These are phyloP conservation scores for Rhyacichthys aspro DNA, from an alignment of 2,797 vertebrate species.

Conservation along the genomic window DNA sequence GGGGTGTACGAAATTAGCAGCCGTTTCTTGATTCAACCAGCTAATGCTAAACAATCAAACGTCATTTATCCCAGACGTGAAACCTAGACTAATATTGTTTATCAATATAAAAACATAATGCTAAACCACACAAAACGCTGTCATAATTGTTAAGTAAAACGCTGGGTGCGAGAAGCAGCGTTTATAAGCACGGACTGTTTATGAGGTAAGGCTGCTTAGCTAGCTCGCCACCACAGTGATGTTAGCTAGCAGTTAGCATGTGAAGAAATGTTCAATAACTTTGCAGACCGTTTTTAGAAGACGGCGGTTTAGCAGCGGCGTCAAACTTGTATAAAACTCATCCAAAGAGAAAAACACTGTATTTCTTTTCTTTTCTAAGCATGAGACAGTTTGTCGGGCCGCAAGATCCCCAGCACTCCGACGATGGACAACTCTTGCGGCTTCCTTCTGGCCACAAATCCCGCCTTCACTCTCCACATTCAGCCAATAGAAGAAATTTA, in stretches of 20 bases:
- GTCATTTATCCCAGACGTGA: not conserved
- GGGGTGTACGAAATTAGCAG: not conserved
- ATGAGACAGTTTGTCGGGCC: constrained; percentile 59
- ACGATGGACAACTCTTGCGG: constrained; percentile 12
- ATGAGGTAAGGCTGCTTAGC: constrained; percentile 36
- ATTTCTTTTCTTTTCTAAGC: constrained; percentile 23
- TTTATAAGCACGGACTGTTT: constrained; percentile 45
- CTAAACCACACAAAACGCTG: not conserved
- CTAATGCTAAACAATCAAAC: not conserved
- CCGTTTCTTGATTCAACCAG: not conserved
- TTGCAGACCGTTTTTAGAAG: constrained; percentile 24
- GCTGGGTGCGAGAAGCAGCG: constrained; percentile 37
- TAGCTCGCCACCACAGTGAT: constrained; percentile 36
- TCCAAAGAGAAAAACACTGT: constrained; percentile 21
- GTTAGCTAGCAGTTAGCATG: constrained; percentile 21
- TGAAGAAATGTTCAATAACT: constrained; percentile 22
- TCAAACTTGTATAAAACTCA: constrained; percentile 16
- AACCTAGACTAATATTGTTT: not conserved
- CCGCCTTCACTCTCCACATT: constrained; percentile 40
- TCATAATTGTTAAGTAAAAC: not conserved
- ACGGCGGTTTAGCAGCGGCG: constrained; percentile 13
- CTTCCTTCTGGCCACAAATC: constrained; percentile 19
- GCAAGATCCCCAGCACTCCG: constrained; percentile 40
- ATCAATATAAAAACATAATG: too few relatives aligned
- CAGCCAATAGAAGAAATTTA: constrained; percentile 45